These are phyloP conservation scores for Diloba caeruleocephala DNA, from an alignment of 2,888 invertebrate genomes.

Conservation along the genomic window DNA sequence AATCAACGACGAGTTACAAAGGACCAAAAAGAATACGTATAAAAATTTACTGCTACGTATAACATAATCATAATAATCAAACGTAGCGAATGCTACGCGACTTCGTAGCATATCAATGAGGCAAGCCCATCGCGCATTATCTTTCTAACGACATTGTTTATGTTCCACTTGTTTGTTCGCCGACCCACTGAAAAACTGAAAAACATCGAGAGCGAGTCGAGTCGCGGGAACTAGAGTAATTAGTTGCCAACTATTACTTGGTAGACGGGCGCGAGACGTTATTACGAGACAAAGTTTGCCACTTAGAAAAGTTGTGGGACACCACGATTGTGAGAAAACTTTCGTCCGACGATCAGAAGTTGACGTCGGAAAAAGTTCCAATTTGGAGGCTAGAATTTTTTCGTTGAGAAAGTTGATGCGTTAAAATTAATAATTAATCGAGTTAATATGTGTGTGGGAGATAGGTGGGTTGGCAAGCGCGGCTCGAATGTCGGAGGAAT, in stretches of 20 bases:
- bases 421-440: slow-evolving; percentile 78
- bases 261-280: slow-evolving; percentile 75
- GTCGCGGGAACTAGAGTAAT: slow-evolving; percentile 57
- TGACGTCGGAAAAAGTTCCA: slow-evolving; percentile 58
- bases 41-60: slow-evolving; percentile 56
- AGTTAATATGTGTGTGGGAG: slow-evolving; percentile 78
- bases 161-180: slow-evolving; percentile 35
- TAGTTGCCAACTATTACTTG: slow-evolving; percentile 67
- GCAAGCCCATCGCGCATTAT: slow-evolving; percentile 43
- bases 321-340: slow-evolving; percentile 56
- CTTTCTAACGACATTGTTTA: slow-evolving; percentile 43
- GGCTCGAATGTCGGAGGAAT: slow-evolving; percentile 61
- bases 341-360: slow-evolving; percentile 33
- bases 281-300: slow-evolving; percentile 69
- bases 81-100: slow-evolving; percentile 67
- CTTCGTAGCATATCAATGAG: slow-evolving; percentile 64
- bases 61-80: slow-evolving; percentile 53
- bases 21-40: slow-evolving; percentile 28
- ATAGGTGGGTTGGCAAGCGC: slow-evolving; percentile 76
- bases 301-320: slow-evolving; percentile 71
- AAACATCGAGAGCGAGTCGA: slow-evolving; percentile 52
- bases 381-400: slow-evolving; percentile 55
- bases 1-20: slow-evolving; percentile 21
- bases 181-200: slow-evolving; percentile 37
- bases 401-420: slow-evolving; percentile 64